Conservation (phyloP, 2,797 vertebrate genomes). For the Typhlichthys subterraneus region DNA sequence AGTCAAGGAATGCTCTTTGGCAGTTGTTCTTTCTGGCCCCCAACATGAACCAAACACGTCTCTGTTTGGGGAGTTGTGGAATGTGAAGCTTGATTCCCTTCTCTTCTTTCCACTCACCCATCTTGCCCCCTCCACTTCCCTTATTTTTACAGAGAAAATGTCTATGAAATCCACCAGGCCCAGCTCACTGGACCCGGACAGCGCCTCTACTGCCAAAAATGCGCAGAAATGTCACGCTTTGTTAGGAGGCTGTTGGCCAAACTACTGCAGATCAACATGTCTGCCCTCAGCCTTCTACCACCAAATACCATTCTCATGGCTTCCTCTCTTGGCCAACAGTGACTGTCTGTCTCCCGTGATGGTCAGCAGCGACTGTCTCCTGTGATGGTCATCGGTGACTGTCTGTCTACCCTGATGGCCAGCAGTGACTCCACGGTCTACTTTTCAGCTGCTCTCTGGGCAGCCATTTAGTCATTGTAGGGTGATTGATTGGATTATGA, state of each 20-base stretch:
- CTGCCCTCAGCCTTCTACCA: conserved; percentile 31
- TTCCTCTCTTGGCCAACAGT: too few species aligned
- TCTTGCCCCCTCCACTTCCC: conserved; percentile 3
- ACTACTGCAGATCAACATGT: conserved; percentile 41
- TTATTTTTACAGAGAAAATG: conserved; percentile 28
- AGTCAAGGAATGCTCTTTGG: conserved; percentile 65
- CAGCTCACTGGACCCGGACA: conserved; percentile 43
- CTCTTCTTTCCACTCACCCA: conserved; percentile 20
- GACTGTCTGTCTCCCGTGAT: too few species aligned
- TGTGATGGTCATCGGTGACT: too few species aligned
- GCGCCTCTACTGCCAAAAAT: conserved; percentile 62
- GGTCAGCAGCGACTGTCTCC: too few species aligned
- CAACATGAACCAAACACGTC: conserved; percentile 55
- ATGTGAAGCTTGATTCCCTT: conserved; percentile 49
- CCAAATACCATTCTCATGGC: too few species aligned
- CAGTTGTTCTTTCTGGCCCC: conserved; percentile 44
- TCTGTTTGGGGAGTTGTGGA: conserved; percentile 69
- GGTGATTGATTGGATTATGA: too few species aligned
- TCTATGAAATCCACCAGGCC: conserved; percentile 50
- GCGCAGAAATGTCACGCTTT: conserved; percentile 70
- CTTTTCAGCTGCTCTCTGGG: too few species aligned
- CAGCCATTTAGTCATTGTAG: too few species aligned
- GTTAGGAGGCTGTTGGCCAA: conserved; percentile 53
- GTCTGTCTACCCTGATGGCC: too few species aligned
- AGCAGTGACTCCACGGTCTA: too few species aligned